Percentiles rank a stretch among this genome's conserved stretches.
phyloP scores from a whole-genome alignment of 2,888 invertebrate genomes.

The Lamellibrachia columna region DNA sequence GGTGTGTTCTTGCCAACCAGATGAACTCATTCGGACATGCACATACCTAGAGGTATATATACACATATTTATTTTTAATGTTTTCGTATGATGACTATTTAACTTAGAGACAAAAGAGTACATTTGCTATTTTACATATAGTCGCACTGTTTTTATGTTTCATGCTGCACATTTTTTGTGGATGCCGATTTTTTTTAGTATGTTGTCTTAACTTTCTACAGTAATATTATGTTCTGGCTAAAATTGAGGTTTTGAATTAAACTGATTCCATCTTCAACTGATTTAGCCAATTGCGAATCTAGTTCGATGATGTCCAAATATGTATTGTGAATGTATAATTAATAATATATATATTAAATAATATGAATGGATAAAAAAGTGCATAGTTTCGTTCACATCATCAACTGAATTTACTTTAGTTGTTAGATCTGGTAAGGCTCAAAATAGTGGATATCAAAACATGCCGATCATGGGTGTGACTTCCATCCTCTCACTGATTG shows the following conservation, averaged over 20 bases:
- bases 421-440: no score
- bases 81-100: neutral
- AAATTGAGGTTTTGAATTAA: neutral
- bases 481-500: no score
- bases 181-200: no score
- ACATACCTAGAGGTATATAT: slow-evolving; percentile 58
- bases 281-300: no score
- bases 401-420: no score
- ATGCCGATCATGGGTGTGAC: no score
- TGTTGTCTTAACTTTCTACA: neutral
- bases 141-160: neutral
- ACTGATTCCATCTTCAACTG: neutral
- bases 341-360: no score
- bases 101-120: neutral
- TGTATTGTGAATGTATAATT: no score
- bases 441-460: no score
- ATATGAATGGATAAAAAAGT: no score
- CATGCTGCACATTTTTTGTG: neutral
- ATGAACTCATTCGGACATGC: slow-evolving; percentile 57
- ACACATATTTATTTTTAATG: neutral
- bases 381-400: no score
- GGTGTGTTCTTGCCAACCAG: slow-evolving; percentile 55
- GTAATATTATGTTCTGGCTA: neutral
- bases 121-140: neutral
- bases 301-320: no score